phyloP scores from a whole-genome alignment of 2,888 invertebrate genomes.

The Lepas anatifera region DNA sequence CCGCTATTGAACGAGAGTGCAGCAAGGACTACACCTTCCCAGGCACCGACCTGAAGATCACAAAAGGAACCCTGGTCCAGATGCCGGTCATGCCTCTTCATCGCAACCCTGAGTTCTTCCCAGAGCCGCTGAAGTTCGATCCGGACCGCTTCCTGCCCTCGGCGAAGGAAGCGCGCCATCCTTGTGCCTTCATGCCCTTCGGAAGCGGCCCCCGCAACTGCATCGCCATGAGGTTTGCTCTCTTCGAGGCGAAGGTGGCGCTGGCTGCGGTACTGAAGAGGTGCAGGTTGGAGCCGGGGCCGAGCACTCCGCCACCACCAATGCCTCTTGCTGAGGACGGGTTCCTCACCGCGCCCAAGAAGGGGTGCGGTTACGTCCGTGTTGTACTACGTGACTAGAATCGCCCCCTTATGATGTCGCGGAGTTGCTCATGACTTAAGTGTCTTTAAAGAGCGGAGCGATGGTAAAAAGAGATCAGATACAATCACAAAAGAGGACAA shows the following conservation, averaged over 20 bases:
- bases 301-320: no score
- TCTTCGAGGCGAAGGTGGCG: slow-evolving; percentile 39
- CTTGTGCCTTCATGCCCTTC: slow-evolving; percentile 25
- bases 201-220: slow-evolving; percentile 27
- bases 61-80: slow-evolving; percentile 32
- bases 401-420: no score
- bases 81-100: slow-evolving; percentile 46
- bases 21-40: slow-evolving; percentile 23
- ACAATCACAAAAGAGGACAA: no score
- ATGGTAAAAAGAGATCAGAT: no score
- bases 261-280: slow-evolving; percentile 39
- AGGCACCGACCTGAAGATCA: slow-evolving; percentile 19
- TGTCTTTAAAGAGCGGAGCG: no score
- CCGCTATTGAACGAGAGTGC: slow-evolving; percentile 38
- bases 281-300: slow-evolving; percentile 36
- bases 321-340: no score
- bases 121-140: slow-evolving; percentile 45
- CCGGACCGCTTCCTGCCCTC: slow-evolving; percentile 38
- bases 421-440: no score
- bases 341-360: no score
- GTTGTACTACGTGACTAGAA: no score
- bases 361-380: no score
- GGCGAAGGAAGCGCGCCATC: slow-evolving; percentile 21
- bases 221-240: slow-evolving; percentile 38
- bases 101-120: slow-evolving; percentile 46